Evolutionary conservation across 2,888 invertebrate genomes (phyloP).

Genomic region (Gryllus longicercus): DNA sequence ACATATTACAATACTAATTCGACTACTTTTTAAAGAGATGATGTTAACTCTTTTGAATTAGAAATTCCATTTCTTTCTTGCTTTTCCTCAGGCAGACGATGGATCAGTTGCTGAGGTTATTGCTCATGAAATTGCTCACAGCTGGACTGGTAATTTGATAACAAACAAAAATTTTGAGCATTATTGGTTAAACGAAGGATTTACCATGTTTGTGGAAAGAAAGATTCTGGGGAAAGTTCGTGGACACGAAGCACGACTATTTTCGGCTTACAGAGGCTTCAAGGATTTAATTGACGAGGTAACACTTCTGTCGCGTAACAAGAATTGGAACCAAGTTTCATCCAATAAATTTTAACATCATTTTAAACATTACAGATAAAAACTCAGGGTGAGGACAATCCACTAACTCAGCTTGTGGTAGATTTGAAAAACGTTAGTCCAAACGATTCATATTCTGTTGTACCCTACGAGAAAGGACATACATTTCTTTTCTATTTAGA

Average conservation of each 20-base stretch:
- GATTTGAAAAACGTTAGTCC: conserved; percentile 78
- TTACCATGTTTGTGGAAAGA: conserved; percentile 87
- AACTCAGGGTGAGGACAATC: conserved; percentile 60
- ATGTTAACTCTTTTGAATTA: no score
- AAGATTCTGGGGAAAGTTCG: conserved; percentile 75
- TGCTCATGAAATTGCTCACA: conserved; percentile 94
- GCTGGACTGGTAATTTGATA: conserved; percentile 92
- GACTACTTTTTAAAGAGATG: no score
- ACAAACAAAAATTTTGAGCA: conserved; percentile 92
- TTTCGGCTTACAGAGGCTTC: conserved; percentile 73
- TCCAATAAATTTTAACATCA: background rate
- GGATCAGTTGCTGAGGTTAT: conserved; percentile 84
- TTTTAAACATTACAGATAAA: conserved; percentile 47
- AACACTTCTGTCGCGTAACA: conserved; percentile 42
- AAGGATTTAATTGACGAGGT: conserved; percentile 74
- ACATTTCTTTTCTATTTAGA: conserved; percentile 86
- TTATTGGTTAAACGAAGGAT: conserved; percentile 97
- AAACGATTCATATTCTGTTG: conserved; percentile 84
- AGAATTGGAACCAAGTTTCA: no score
- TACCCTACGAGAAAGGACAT: conserved; percentile 92
- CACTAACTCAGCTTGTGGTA: conserved; percentile 73
- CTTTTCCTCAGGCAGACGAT: conserved; percentile 72
- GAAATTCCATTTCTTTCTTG: background rate
- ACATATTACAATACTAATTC: no score
- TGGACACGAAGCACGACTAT: conserved; percentile 67